Evolutionary conservation across 2,888 invertebrate genomes (phyloP), one percentile per base, ranked within the genome.

Genomic region (Cryptosula pallasiana): DNA sequence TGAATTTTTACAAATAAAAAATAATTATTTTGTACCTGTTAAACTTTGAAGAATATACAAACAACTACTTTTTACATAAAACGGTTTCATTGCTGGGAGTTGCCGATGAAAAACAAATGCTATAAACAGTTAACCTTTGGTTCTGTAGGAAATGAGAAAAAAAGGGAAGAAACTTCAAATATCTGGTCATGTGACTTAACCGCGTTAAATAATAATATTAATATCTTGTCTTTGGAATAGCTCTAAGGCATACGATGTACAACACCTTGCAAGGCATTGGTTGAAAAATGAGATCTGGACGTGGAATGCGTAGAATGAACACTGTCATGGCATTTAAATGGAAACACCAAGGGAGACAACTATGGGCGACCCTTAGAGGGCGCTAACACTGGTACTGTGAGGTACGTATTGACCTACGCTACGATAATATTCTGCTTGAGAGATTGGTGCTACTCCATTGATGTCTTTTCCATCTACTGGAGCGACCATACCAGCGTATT

Each of bases 381-480:
- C 63, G 32, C 63, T 63, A 5, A 63, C 63, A 63, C 63, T 63
- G 13, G 63, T 63, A 32, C 63, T 63, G 63, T 63, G 63, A 3
- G 63, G 32, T 27, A 63, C 27, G 27, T 63, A 63, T 32, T 63
- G 63, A 27, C 63, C 63, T 29, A 63, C 63, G 32, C 27, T 34
- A 9, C 63, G 20, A 63, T 63, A 63, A 63, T 63, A 63, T 27
- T 63, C 63, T 32, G 63, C 63, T 32, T 63, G 63, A 32, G 63
- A 63, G 27, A 63, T 45, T 45, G 45, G 45, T 45, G 45, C 63
- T 16, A 63, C 27, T 3, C 63, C 63, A 63, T 63, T 63, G 2
- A 63, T 5, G n/a, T 63, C 63, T 32, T 63, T 63, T 5, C 5
- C 27, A 63, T 63, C 63, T 27, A 63, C 63, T 2, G 63, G 63